phyloP scores from a whole-genome alignment of 2,113 vertebrate genomes.

The Lanius collurio region DNA sequence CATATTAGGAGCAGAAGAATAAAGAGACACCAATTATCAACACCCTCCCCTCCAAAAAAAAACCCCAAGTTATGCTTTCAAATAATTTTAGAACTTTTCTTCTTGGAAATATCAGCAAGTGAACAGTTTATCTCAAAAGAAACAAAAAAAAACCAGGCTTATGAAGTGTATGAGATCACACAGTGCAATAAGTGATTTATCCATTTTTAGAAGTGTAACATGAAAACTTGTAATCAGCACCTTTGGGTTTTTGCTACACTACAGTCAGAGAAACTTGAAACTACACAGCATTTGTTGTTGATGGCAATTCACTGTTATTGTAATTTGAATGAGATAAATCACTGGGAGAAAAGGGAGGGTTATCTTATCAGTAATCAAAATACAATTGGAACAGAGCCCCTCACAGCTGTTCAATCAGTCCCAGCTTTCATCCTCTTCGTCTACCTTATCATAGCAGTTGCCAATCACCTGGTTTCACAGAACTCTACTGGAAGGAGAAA shows the following conservation, averaged over 20 bases:
- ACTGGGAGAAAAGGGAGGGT: neutral
- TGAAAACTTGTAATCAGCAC: constrained; percentile 1
- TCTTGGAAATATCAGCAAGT: neutral
- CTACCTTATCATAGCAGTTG: constrained; percentile 51
- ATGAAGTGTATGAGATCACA: neutral
- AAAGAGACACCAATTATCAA: neutral
- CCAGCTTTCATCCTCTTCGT: constrained; percentile 41
- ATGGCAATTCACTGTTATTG: constrained; percentile 54
- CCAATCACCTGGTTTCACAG: constrained; percentile 38
- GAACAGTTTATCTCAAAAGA: neutral
- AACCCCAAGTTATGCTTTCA: neutral
- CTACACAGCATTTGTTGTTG: constrained; percentile 38
- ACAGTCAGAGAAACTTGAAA: constrained; percentile 31
- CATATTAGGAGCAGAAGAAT: neutral
- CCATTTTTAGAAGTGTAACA: constrained; percentile 25
- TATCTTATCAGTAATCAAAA: constrained; percentile 69
- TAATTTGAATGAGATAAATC: constrained; percentile 54
- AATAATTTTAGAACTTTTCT: neutral
- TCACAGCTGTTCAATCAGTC: constrained; percentile 61
- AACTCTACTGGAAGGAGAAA: neutral
- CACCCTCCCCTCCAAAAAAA: neutral
- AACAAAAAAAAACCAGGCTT: neutral
- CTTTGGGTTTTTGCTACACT: neutral
- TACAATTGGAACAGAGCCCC: constrained; percentile 38
- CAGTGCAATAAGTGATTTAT: neutral